Evolutionary conservation across 2,797 vertebrate genomes (phyloP).

Genomic region (Sylvia borin): DNA sequence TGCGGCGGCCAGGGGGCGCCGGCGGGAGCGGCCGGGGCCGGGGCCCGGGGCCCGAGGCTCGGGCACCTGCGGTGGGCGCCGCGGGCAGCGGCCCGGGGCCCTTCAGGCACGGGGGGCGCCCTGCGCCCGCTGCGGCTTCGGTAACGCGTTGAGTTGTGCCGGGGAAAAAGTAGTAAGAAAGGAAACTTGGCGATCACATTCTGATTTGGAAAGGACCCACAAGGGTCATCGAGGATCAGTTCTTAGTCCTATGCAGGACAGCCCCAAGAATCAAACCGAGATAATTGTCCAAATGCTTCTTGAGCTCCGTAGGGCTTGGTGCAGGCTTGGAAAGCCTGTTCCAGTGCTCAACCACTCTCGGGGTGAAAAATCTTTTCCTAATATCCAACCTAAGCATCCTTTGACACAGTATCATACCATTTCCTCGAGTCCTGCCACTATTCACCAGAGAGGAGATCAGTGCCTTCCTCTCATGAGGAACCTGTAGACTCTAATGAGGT

Average conservation of each 20-base stretch:
- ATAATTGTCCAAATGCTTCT: neutral
- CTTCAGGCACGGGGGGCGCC: too few relatives aligned
- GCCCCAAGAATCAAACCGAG: neutral
- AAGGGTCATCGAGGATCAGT: neutral
- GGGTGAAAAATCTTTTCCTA: neutral
- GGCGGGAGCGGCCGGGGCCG: neutral
- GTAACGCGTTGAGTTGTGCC: too few relatives aligned
- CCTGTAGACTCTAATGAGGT: neutral
- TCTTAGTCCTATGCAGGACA: too few relatives aligned
- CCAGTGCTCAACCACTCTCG: rapidly evolving
- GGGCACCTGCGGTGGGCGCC: too few relatives aligned
- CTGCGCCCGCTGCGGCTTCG: too few relatives aligned
- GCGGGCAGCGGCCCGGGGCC: neutral
- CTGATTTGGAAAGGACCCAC: neutral
- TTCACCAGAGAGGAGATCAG: neutral
- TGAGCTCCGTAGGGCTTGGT: neutral
- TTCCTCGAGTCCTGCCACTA: neutral
- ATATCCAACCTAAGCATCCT: neutral
- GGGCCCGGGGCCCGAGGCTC: too few relatives aligned
- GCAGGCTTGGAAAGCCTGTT: neutral
- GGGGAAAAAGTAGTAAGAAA: too few relatives aligned
- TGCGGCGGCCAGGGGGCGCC: neutral
- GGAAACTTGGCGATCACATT: neutral
- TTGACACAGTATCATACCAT: neutral
- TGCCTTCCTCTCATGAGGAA: neutral